These are phyloP conservation scores for Lucilia sericata DNA, from an alignment of 1,140 invertebrate species.

Conservation along the genomic window DNA sequence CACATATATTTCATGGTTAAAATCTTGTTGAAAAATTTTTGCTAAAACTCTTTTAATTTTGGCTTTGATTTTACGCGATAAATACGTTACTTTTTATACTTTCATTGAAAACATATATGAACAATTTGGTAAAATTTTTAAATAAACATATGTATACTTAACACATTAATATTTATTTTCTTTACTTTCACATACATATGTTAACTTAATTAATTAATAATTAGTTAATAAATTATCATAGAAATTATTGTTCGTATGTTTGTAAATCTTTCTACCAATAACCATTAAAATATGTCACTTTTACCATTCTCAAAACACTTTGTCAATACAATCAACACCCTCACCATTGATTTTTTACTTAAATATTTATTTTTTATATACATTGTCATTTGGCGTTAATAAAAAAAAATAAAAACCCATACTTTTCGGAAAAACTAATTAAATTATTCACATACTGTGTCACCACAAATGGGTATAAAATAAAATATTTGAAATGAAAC, in stretches of 20 bases:
- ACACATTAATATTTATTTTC: neutral
- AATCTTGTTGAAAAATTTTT: no score
- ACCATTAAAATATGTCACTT: neutral
- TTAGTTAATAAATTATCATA: constrained; percentile 1
- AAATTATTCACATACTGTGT: constrained; percentile 42
- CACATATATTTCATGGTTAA: no score
- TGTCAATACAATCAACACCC: constrained; percentile 10
- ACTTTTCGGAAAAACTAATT: constrained; percentile 32
- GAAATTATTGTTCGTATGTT: neutral
- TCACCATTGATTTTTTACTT: neutral
- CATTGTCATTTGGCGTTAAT: no score
- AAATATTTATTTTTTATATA: no score
- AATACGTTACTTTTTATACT: no score
- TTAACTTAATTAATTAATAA: neutral
- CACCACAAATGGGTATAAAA: constrained; percentile 33
- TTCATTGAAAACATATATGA: no score
- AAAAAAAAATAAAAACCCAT: neutral
- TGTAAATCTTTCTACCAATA: neutral
- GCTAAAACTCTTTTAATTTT: no score
- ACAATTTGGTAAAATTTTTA: no score
- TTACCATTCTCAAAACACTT: neutral
- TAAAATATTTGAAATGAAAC: constrained; percentile 10
- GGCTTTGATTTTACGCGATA: no score
- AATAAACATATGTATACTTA: no score
- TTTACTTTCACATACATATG: neutral